Evolutionary conservation across 2,888 invertebrate species (phyloP), one percentile per base, ranked within the genome.

Genomic region (Polydrusus pterygomalis): DNA sequence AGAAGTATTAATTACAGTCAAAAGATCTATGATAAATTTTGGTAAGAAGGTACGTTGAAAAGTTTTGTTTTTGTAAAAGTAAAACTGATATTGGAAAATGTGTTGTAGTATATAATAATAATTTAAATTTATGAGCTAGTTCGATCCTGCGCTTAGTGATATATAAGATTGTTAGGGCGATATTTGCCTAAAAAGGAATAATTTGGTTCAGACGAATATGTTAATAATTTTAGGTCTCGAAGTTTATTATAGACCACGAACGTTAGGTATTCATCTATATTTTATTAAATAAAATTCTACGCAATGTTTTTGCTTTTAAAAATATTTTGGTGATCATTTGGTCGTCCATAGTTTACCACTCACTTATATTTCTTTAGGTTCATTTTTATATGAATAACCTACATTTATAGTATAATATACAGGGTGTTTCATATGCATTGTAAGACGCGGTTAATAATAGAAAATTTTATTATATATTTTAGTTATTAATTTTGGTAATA

Each of bases 261-360:
- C 56, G 72, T 76, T 76, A 72, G 56, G 63, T 47, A 69, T 62
- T 76, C 51, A 40, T 64, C 67, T 71, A 74, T 70, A 77, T 70
- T 77, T 73, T 77, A 77, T 77, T 60, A 51, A 64, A 77, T 34
- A 67, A 77, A 74, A 74, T 70, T 77, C 65, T 74, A 74, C 25
- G 73, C 72, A 62, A 47, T 62, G 67, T 68, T 77, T 73, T 73
- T 73, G 72, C 63, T 43, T 77, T 73, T 17, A 54, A 67, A 67
- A 34, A 49, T 65, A 67, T 67, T 54, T 40, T 67, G 67, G 38
- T 40, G 67, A 67, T 20, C 54, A 34, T 49, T 38, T 20, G 18
- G 40, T 67, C 51, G 20, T 34, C 49, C 49, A 54, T 38, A 25
- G 25, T 45, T 67, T 54, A 54, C 34, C 51, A 67, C 54, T 51